Percentiles rank a stretch among this genome's conserved stretches.
Conservation (phyloP, 2,113 vertebrate species). For the Pagrus major region DNA sequence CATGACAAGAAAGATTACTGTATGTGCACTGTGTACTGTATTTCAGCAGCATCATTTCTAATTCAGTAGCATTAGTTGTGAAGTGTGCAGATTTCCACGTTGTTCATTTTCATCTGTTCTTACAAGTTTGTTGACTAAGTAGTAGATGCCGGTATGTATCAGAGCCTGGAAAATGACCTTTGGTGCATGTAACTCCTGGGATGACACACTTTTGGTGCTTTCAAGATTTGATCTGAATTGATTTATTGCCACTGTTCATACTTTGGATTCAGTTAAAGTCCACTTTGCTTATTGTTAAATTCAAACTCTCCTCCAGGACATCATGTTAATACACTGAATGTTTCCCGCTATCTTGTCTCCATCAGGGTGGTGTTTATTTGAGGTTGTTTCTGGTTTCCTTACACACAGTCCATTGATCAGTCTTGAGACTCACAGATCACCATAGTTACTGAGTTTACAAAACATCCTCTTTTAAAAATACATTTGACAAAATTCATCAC, state of each 20-base stretch:
- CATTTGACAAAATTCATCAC: not conserved
- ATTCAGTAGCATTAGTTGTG: not conserved
- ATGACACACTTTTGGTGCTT: not conserved
- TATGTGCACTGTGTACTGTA: not conserved
- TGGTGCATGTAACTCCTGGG: conserved; percentile 3
- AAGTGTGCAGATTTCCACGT: not conserved
- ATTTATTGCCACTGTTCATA: not conserved
- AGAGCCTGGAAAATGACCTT: conserved; percentile 21
- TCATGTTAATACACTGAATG: not conserved
- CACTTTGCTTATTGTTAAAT: not conserved
- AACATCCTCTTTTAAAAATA: not conserved
- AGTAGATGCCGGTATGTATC: not conserved
- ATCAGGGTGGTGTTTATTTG: not conserved
- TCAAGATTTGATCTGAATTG: conserved; percentile 3
- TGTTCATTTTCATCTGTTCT: not conserved
- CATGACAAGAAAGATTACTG: not conserved
- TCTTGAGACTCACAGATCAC: not conserved
- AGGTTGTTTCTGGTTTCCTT: not conserved
- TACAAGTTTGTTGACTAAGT: not conserved
- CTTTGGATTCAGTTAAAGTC: not conserved
- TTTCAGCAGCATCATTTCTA: not conserved
- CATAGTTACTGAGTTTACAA: not conserved
- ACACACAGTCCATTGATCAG: not conserved
- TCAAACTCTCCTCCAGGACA: not conserved
- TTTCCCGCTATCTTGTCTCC: not conserved